Evolutionary conservation across 2,888 invertebrate genomes (phyloP), one percentile per base, ranked within the genome.

Genomic region (Tillus elongatus): DNA sequence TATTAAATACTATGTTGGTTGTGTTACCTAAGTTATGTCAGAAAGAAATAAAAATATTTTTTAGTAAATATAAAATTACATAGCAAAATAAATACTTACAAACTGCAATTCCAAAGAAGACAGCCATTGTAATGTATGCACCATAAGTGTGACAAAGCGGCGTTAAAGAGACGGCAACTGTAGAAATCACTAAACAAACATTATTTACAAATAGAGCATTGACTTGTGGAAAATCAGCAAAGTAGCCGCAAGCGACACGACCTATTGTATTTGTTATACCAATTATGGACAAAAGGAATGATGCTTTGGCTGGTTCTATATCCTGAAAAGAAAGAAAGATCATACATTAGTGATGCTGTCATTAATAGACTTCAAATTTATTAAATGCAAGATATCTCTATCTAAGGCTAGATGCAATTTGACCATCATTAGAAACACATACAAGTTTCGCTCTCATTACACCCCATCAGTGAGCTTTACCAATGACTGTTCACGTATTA

Each of bases 241-340:
- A 78, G 69, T 82, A 86, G 14, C 93, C 95, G 58, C 88, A 89
- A 33, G 80, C 69, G 33, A 95, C 81, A 68, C 95, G 82, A 11
- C 95, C 93, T 44, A 95, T 63, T 0, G 93, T 96, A 67, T 96
- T 96, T 16, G 93, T 92, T 44, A 95, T 92, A 41, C 90, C 90
- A 55, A 90, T 89, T 42, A 86, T 81, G 1, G 86, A 87, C 14
- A 87, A 58, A 38, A 87, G 67, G 63, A 81, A 81, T 2, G 85
- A 80, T 1, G 90, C 89, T 48, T 77, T 72, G 13, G 72, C 72
- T 10, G 69, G 65, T 16, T 80, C 81, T 35, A 90, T 80, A 44
- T 79, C 79, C 83, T 85, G 64, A 3, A 70, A 69, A 37, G 33
- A 45, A 40, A 37, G 30, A 19, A 14, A 37, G 2, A 27, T 10